These are phyloP conservation scores for Lasioglossum baleicum DNA, from an alignment of 1,140 invertebrate species.

Conservation along the genomic window DNA sequence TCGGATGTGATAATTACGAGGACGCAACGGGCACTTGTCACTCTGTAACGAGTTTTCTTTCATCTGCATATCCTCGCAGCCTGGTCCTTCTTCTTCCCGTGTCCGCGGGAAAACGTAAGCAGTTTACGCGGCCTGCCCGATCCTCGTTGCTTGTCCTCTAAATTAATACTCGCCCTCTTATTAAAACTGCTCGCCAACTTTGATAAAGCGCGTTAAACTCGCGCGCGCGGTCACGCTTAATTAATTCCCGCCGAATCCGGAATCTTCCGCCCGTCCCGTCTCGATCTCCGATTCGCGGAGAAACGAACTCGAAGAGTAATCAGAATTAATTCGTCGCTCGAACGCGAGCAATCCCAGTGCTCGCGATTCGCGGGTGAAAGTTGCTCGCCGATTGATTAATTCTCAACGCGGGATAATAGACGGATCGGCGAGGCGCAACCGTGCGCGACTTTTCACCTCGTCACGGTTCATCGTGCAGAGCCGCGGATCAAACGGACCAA, in stretches of 20 bases:
- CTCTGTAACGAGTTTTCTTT: slow-evolving; percentile 67
- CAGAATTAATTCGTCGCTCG: too few relatives aligned
- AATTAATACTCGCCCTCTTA: slow-evolving; percentile 53
- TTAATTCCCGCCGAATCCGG: slow-evolving; percentile 15
- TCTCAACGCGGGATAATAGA: too few relatives aligned
- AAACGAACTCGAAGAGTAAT: too few relatives aligned
- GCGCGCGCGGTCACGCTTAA: slow-evolving; percentile 9
- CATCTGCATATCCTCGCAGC: slow-evolving; percentile 54
- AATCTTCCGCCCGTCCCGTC: not conserved
- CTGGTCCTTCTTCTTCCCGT: slow-evolving; percentile 22
- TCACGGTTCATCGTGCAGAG: too few relatives aligned
- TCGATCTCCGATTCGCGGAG: too few relatives aligned
- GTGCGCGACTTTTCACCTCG: too few relatives aligned
- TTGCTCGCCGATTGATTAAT: too few relatives aligned
- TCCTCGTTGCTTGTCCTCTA: slow-evolving; percentile 46
- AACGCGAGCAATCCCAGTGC: too few relatives aligned
- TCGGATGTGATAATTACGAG: slow-evolving; percentile 67
- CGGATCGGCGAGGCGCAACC: too few relatives aligned
- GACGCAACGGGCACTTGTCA: slow-evolving; percentile 63
- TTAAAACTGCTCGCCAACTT: slow-evolving; percentile 26
- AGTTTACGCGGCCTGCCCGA: slow-evolving; percentile 52
- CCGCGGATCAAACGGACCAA: too few relatives aligned
- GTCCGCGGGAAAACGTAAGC: slow-evolving; percentile 52
- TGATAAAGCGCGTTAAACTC: slow-evolving; percentile 20
- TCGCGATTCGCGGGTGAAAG: too few relatives aligned